Conservation (phyloP, 2,888 invertebrate genomes). For the Mellilla xanthometata region DNA sequence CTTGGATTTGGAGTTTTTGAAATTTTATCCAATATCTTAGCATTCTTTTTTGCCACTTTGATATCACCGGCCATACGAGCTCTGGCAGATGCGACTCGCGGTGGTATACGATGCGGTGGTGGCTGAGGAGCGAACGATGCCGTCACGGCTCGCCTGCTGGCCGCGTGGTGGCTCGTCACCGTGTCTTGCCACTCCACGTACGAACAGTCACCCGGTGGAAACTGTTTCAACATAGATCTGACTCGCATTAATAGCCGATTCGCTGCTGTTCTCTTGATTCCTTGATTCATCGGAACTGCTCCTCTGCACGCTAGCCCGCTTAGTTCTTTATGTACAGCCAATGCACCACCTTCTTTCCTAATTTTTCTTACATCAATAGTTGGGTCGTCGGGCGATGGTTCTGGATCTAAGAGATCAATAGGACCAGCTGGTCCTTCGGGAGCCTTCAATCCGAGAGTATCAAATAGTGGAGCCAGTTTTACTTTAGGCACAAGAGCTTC, state of each 20-base stretch:
- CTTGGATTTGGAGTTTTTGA: slow-evolving; percentile 47
- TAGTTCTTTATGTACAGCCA: slow-evolving; percentile 69
- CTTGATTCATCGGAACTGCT: slow-evolving; percentile 61
- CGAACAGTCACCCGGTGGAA: slow-evolving; percentile 57
- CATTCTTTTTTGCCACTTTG: slow-evolving; percentile 50
- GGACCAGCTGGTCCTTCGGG: slow-evolving; percentile 42
- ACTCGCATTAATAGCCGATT: slow-evolving; percentile 63
- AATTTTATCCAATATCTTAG: slow-evolving; percentile 46
- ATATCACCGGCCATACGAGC: slow-evolving; percentile 56
- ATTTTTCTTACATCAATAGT: slow-evolving; percentile 55
- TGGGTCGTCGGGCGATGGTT: slow-evolving; percentile 46
- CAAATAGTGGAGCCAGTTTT: slow-evolving; percentile 51
- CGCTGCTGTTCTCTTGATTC: slow-evolving; percentile 69
- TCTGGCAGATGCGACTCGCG: slow-evolving; percentile 51
- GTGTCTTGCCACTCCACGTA: slow-evolving; percentile 63
- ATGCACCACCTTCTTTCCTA: slow-evolving; percentile 63
- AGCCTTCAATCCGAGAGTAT: slow-evolving; percentile 49
- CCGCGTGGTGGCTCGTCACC: slow-evolving; percentile 65
- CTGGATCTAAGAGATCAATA: slow-evolving; percentile 46
- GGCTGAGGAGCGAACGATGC: slow-evolving; percentile 69
- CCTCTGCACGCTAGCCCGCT: slow-evolving; percentile 58
- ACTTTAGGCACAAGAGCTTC: slow-evolving; percentile 54
- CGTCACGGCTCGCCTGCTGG: slow-evolving; percentile 64
- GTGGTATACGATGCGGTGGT: slow-evolving; percentile 42
- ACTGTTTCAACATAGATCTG: slow-evolving; percentile 64